Conservation (phyloP, 2,113 vertebrate genomes). For the Periophthalmodon schlosseri region DNA sequence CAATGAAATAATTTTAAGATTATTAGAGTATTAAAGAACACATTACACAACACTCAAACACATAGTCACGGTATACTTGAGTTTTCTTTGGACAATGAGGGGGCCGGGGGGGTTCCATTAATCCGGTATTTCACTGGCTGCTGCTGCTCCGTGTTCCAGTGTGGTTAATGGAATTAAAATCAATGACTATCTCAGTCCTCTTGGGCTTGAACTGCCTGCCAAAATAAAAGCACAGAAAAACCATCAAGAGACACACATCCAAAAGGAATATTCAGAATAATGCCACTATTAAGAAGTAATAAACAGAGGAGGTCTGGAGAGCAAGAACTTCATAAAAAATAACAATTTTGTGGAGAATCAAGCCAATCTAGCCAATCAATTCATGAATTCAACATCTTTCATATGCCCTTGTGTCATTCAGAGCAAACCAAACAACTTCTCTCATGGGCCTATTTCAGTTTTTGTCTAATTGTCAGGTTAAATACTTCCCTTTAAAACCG, state of each 20-base stretch:
- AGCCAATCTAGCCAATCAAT: no score
- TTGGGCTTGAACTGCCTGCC: conserved; percentile 63
- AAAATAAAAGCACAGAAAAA: conserved; percentile 27
- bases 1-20: conserved; percentile 11
- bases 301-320: not conserved
- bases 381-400: no score
- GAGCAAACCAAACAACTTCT: no score
- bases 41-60: conserved; percentile 30
- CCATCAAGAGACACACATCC: not conserved
- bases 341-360: no score
- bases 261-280: not conserved
- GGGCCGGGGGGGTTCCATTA: conserved; percentile 26
- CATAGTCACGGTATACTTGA: conserved; percentile 44
- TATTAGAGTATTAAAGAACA: not conserved
- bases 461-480: no score
- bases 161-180: conserved; percentile 70
- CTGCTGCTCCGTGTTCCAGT: conserved; percentile 22
- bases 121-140: conserved; percentile 44
- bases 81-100: conserved; percentile 45
- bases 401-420: not conserved
- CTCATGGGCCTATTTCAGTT: no score
- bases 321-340: not conserved
- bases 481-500: no score
- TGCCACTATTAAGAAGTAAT: not conserved
- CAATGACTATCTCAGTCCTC: conserved; percentile 62